These are phyloP conservation scores for Serinus canaria DNA, from an alignment of 2,113 vertebrate genomes.

Conservation along the genomic window DNA sequence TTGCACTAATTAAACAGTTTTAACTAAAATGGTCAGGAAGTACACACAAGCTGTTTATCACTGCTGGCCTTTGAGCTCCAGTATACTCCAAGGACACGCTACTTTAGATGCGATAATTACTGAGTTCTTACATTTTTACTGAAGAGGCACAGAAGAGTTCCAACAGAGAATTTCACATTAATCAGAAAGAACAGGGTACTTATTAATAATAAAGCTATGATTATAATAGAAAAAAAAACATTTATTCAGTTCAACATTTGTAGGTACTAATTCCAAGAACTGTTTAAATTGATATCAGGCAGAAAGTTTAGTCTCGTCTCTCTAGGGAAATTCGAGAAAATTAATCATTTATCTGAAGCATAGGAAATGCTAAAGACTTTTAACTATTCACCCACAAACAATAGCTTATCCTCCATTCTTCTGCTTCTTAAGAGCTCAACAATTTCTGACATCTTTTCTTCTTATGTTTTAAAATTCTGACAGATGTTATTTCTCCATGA, in stretches of 20 bases:
- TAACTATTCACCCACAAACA: constrained; percentile 32
- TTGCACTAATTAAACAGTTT: constrained; percentile 69
- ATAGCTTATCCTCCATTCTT: not conserved
- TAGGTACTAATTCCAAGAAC: constrained; percentile 41
- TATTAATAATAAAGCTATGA: constrained; percentile 56
- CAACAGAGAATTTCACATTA: constrained; percentile 62
- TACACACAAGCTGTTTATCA: constrained; percentile 64
- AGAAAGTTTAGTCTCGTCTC: constrained; percentile 13
- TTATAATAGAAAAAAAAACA: constrained; percentile 28
- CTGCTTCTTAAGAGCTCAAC: not conserved
- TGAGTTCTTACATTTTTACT: constrained; percentile 45
- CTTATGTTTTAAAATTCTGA: not conserved
- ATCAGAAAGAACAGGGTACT: constrained; percentile 60
- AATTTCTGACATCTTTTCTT: not conserved
- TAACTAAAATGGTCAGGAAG: constrained; percentile 61
- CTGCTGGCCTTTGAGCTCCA: constrained; percentile 55
- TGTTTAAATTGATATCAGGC: constrained; percentile 41
- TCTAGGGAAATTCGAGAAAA: constrained; percentile 31
- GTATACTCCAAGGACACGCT: constrained; percentile 46
- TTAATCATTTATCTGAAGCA: constrained; percentile 40
- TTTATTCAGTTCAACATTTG: constrained; percentile 40
- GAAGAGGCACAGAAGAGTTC: constrained; percentile 53
- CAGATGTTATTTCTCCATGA: not conserved
- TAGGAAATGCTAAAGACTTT: constrained; percentile 11
- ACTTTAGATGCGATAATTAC: constrained; percentile 67